Evolutionary conservation across 2,888 invertebrate genomes (phyloP).

Genomic region (Drosophila eohydei): DNA sequence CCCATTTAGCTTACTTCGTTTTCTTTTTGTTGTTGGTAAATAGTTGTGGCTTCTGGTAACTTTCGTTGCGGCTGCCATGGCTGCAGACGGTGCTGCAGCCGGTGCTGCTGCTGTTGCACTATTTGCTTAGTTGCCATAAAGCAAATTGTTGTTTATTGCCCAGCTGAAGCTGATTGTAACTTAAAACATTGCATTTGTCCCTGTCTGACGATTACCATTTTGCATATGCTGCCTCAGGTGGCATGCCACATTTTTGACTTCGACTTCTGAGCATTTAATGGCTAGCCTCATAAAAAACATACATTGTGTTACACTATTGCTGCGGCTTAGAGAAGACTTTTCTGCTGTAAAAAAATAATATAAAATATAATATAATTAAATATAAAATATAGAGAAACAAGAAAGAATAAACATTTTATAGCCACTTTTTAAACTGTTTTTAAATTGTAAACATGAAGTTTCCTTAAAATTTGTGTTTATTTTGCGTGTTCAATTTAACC

Average conservation of each 20-base stretch:
- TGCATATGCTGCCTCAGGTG: constrained; percentile 34
- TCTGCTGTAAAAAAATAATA: no score
- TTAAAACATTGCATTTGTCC: constrained; percentile 45
- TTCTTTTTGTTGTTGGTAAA: constrained; percentile 21
- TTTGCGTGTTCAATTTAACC: no score
- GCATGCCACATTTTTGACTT: constrained; percentile 18
- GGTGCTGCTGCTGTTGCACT: constrained; percentile 26
- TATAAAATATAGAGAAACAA: no score
- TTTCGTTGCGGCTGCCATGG: constrained; percentile 23
- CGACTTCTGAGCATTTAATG: neutral
- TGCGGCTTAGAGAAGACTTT: no score
- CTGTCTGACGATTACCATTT: constrained; percentile 27
- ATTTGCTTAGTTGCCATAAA: constrained; percentile 68
- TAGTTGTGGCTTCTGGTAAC: constrained; percentile 53
- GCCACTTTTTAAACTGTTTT: no score
- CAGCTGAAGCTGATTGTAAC: constrained; percentile 33
- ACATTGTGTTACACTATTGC: neutral
- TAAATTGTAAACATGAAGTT: no score
- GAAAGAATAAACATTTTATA: no score
- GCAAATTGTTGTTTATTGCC: constrained; percentile 75
- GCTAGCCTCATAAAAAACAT: neutral
- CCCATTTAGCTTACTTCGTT: neutral
- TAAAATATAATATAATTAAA: no score
- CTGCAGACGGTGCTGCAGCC: constrained; percentile 29
- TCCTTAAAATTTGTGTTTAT: no score